phyloP scores from a whole-genome alignment of 1,140 invertebrate species.

The Hetaerina americana region DNA sequence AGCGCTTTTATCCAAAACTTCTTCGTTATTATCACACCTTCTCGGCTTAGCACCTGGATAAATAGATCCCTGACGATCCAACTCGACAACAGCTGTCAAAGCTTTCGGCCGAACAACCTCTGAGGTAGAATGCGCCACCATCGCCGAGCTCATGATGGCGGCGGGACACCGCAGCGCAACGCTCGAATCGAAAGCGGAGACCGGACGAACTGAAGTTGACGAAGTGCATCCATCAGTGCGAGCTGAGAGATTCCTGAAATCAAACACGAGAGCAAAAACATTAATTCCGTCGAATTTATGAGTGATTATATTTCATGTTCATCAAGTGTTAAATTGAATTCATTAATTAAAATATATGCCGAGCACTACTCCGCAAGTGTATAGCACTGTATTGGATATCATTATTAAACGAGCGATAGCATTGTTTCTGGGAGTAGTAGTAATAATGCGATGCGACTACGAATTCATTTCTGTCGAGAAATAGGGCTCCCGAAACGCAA shows the following conservation, averaged over 20 bases:
- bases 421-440: too few species aligned
- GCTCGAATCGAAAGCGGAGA: background rate
- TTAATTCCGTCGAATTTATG: too few species aligned
- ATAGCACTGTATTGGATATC: too few species aligned
- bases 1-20: background rate
- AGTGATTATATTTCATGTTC: too few species aligned
- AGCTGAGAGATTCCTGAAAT: background rate
- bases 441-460: too few species aligned
- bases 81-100: background rate
- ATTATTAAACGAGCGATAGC: too few species aligned
- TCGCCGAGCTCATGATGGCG: slow-evolving; percentile 6
- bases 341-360: too few species aligned
- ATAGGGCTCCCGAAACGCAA: too few species aligned
- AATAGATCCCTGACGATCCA: background rate
- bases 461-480: too few species aligned
- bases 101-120: background rate
- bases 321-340: too few species aligned
- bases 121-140: slow-evolving; percentile 5
- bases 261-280: too few species aligned
- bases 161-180: background rate
- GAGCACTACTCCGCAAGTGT: too few species aligned
- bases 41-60: background rate
- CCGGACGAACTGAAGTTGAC: background rate
- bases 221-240: background rate
- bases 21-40: background rate